These are phyloP conservation scores for Pelusios castaneus DNA, from an alignment of 2,113 vertebrate genomes.

Conservation along the genomic window DNA sequence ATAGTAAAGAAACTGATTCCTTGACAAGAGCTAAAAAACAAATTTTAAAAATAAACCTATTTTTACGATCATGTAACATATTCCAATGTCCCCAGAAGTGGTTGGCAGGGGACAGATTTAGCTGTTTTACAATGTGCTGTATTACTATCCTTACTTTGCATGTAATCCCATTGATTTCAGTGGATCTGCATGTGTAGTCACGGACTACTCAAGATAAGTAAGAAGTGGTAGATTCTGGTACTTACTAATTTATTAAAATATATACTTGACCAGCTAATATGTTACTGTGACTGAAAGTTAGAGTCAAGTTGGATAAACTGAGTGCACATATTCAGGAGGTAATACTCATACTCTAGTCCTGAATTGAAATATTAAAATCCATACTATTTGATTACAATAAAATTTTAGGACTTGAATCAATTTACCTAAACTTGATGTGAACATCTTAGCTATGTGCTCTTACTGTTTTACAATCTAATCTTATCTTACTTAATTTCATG, in stretches of 20 bases:
- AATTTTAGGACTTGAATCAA: not conserved
- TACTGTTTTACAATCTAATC: constrained; percentile 42
- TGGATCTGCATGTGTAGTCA: not conserved
- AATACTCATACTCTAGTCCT: not conserved
- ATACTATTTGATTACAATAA: not conserved
- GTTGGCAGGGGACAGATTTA: not conserved
- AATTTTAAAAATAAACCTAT: not conserved
- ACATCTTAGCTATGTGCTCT: not conserved
- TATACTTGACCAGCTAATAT: accelerated
- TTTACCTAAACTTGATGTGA: not conserved
- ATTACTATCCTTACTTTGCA: not conserved
- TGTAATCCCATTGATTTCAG: not conserved
- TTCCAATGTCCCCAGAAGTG: not conserved
- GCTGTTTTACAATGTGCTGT: not conserved
- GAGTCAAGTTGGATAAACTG: not conserved
- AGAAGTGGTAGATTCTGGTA: not conserved
- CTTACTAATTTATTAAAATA: not conserved
- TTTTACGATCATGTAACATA: not conserved
- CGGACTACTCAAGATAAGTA: not conserved
- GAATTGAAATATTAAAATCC: not conserved
- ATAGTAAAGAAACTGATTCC: not conserved
- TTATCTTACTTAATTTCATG: constrained; percentile 41
- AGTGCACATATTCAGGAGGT: accelerated
- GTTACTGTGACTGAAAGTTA: not conserved
- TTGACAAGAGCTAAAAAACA: not conserved